Percentiles rank a stretch among this genome's conserved stretches.
phyloP scores from a whole-genome alignment of 2,797 vertebrate genomes.

The Tamandua tetradactyla region DNA sequence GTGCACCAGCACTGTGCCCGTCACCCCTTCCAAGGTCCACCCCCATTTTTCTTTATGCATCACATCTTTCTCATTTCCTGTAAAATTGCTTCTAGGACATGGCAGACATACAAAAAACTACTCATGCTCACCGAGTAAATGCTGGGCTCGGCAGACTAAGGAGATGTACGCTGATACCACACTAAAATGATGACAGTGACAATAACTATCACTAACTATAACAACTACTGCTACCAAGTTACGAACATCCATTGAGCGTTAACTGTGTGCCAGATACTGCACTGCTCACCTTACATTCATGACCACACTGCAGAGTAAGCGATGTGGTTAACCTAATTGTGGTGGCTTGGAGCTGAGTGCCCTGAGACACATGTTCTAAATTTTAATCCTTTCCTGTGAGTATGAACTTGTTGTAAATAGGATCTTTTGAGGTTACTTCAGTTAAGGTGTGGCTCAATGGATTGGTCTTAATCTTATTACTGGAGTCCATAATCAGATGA shows the following conservation, averaged over 20 bases:
- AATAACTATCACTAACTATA: neutral
- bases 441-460: too few species aligned
- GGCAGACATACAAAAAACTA: neutral
- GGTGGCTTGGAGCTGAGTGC: too few species aligned
- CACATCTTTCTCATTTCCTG: neutral
- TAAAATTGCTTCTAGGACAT: neutral
- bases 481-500: too few species aligned
- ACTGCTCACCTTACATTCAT: neutral
- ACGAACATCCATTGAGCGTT: constrained; percentile 18
- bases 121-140: neutral
- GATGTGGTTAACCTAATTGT: neutral
- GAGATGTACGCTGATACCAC: neutral
- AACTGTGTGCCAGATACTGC: neutral
- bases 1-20: too few species aligned
- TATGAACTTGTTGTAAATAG: neutral
- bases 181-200: neutral
- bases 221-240: too few species aligned
- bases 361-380: too few species aligned
- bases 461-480: too few species aligned
- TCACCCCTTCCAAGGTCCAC: neutral
- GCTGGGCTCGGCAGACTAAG: neutral
- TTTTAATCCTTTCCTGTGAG: too few species aligned
- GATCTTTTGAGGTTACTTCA: too few species aligned
- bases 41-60: neutral
- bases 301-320: neutral